phyloP scores from a whole-genome alignment of 2,113 vertebrate species.

The Brachyhypopomus gauderio region DNA sequence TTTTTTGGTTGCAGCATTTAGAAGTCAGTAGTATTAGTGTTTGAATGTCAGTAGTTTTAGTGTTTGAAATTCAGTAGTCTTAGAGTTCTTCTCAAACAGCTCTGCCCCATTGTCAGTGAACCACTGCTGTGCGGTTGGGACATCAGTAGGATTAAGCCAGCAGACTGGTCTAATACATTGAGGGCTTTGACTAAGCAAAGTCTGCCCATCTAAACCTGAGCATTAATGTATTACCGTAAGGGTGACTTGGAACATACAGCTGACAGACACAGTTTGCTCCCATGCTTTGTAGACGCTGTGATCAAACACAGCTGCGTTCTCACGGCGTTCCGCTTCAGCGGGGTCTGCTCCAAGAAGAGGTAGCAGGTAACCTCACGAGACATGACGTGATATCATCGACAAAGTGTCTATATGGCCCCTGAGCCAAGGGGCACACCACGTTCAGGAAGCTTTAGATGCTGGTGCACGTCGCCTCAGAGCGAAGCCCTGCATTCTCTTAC shows the following conservation, averaged over 20 bases:
- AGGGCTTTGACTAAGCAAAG: not conserved
- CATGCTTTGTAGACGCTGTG: not conserved
- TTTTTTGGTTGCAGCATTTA: constrained; percentile 11
- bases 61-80: not conserved
- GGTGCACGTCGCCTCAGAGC: not conserved
- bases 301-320: not conserved
- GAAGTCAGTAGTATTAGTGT: constrained; percentile 27
- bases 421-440: not conserved
- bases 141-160: constrained; percentile 40
- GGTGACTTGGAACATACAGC: not conserved
- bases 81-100: constrained; percentile 19
- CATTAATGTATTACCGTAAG: not conserved
- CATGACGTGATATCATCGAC: not conserved
- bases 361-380: not conserved
- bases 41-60: not conserved
- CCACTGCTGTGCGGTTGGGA: constrained; percentile 44
- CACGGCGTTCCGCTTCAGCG: not conserved
- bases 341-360: not conserved
- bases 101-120: constrained; percentile 51
- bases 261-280: not conserved
- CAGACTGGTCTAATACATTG: not conserved
- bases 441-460: not conserved
- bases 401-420: not conserved
- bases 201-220: not conserved
- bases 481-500: not conserved